Conservation (phyloP, 2,888 invertebrate species). For the Drosophila setosimentum region DNA sequence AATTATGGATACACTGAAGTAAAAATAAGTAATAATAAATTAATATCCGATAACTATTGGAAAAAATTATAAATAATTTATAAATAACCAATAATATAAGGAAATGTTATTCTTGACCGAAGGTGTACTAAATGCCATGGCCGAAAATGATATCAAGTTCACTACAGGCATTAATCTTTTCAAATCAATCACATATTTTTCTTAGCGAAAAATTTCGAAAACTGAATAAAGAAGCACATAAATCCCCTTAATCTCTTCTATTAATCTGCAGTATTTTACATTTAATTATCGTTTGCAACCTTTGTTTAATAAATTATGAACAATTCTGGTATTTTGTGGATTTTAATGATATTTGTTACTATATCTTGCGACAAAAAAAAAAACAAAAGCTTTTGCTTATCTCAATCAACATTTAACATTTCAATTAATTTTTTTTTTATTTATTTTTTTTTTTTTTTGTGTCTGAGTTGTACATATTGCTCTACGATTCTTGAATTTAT, state of each 20-base stretch:
- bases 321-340: conserved; percentile 30
- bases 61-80: conserved; percentile 1
- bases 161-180: conserved; percentile 1
- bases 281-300: conserved; percentile 14
- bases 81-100: not conserved
- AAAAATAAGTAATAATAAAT: not conserved
- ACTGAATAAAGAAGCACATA: no score
- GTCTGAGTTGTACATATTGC: conserved; percentile 64
- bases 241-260: not conserved
- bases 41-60: not conserved
- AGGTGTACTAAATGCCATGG: not conserved
- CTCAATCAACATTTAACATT: conserved; percentile 60
- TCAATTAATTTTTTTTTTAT: conserved; percentile 32
- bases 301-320: conserved; percentile 25
- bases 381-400: conserved; percentile 17
- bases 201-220: not conserved
- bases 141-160: conserved; percentile 7
- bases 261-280: not conserved
- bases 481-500: conserved; percentile 48
- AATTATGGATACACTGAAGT: not conserved
- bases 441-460: conserved; percentile 29
- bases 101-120: conserved; percentile 5
- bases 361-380: conserved; percentile 39
- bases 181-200: conserved; percentile 9
- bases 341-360: conserved; percentile 5